Base-by-base conservation (phyloP, 2,888 invertebrate genomes). In the Scaptomyza tumidula region DNA sequence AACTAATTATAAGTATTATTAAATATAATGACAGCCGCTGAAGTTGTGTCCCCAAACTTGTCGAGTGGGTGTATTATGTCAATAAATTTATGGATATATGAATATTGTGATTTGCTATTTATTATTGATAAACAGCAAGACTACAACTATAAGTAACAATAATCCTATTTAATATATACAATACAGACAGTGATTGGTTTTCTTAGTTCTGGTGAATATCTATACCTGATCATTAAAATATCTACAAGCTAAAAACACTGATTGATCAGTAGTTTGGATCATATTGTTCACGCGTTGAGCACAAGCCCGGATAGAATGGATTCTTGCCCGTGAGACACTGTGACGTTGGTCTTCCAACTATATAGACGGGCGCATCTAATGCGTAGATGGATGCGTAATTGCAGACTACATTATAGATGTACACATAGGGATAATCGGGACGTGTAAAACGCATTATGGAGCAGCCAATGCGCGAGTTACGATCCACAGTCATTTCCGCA, bases 331-430 rank as follows among this genome's bases (percentile, higher is more conserved):
- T 90, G 14, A 59, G 62, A 35, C 92, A 92, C 13, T 81, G 75
- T 0, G 91, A 89, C 1, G 84, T 79, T 0, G 92, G 63, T 49
- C 76, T 68, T 0, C 92, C 92, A 0, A 70, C 73, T 9, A 80
- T 86, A 55, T 92, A 92, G 0, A 92, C 86, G 0, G 91, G 91
- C 1, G 86, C 71, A 24, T 86, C 90, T 13, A 90, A 46, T 0
- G 92, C 91, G 68, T 92, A 92, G 4, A 91, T 88, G 1, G 90
- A 90, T 1, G 91, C 90, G 68, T 92, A 92, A 68, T 92, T 91
- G 45, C 92, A 92, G 16, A 89, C 91, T 5, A 92, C 86, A 71
- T 92, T 89, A 37, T 90, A 89, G 24, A 91, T 86, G 27, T 89
- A 89, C 11, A 86, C 88, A 13, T 75, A 73, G 0, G 88, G 89